These are phyloP conservation scores for Microtus ochrogaster DNA, from an alignment of 2,113 vertebrate genomes.

Conservation along the genomic window DNA sequence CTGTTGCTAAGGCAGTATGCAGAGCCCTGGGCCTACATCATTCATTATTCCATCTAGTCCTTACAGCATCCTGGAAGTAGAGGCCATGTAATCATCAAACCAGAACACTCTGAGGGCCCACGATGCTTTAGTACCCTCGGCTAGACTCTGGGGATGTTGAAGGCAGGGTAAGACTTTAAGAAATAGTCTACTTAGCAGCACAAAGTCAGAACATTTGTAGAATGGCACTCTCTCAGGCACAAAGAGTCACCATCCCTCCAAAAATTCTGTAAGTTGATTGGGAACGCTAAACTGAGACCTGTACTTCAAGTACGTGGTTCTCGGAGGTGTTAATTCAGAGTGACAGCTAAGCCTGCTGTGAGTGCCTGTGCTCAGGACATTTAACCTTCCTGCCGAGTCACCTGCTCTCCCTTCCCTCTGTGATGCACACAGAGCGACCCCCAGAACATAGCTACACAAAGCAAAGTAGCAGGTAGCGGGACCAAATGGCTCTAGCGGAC, in stretches of 20 bases:
- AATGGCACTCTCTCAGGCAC: background rate
- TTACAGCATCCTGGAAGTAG: background rate
- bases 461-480: background rate
- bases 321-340: background rate
- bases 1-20: background rate
- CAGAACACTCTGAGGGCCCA: background rate
- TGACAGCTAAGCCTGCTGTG: background rate
- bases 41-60: background rate
- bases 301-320: background rate
- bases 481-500: background rate
- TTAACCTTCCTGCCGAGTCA: background rate
- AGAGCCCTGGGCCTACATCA: too few species aligned
- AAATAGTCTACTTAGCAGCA: background rate
- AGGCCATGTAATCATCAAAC: background rate
- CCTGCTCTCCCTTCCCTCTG: background rate
- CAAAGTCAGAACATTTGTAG: constrained; percentile 2
- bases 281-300: background rate
- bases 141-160: background rate
- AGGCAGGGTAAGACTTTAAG: constrained; percentile 23
- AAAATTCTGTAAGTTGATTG: background rate
- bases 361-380: background rate
- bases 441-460: background rate
- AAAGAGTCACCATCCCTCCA: background rate
- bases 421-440: background rate
- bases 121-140: background rate